Evolutionary conservation across 2,888 invertebrate genomes (phyloP).

Genomic region (Dexiosoma caninum): DNA sequence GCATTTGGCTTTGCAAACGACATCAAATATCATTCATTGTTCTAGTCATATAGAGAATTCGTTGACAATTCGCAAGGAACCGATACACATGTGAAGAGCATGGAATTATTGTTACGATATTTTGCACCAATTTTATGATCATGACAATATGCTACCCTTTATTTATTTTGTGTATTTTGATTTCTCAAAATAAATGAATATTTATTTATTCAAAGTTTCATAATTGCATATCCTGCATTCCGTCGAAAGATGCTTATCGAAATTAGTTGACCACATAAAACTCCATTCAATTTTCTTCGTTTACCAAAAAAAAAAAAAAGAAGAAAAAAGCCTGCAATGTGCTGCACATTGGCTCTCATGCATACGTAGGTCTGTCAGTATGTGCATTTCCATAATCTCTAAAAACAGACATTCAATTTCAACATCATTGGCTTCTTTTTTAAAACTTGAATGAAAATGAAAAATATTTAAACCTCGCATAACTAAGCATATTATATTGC

Average conservation of each 20-base stretch:
- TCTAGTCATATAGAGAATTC: too few relatives aligned
- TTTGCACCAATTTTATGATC: too few relatives aligned
- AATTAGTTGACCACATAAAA: conserved; percentile 14
- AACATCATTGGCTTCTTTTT: neutral
- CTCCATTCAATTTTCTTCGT: conserved; percentile 25
- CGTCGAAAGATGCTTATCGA: conserved; percentile 31
- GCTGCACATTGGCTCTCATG: too few relatives aligned
- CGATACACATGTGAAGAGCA: too few relatives aligned
- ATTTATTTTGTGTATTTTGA: neutral
- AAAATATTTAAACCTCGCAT: conserved; percentile 1
- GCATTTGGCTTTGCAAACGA: too few relatives aligned
- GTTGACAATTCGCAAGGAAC: too few relatives aligned
- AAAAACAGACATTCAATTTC: conserved; percentile 7
- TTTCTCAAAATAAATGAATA: conserved; percentile 27
- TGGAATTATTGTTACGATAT: too few relatives aligned
- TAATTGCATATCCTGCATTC: conserved; percentile 33
- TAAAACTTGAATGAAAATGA: neutral
- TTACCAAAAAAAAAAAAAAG: neutral
- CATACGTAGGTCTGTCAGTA: neutral
- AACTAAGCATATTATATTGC: conserved; percentile 33
- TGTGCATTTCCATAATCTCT: conserved; percentile 23
- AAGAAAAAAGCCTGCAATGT: neutral
- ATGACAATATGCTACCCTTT: too few relatives aligned
- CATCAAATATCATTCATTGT: too few relatives aligned
- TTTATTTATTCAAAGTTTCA: conserved; percentile 46